Evolutionary conservation across 2,888 invertebrate species (phyloP), one percentile per base, ranked within the genome.

Genomic region (Caenorhabditis doughertyi): DNA sequence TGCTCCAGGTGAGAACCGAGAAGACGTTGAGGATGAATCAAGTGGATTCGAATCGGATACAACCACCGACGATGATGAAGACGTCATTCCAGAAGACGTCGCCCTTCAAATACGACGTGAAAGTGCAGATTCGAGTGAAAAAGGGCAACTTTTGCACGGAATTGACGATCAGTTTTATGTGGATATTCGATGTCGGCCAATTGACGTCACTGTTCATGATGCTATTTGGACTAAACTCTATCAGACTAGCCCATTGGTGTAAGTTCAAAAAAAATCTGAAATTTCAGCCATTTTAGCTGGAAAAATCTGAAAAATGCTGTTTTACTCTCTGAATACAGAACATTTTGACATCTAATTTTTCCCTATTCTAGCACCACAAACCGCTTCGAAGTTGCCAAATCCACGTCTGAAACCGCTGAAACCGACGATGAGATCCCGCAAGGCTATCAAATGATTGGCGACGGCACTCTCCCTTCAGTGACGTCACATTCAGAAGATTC

Each of bases 81-180:
- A n/a, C n/a, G n/a, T n/a, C n/a, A n/a, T n/a, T n/a, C 29, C 35
- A 2, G 49, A 16, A n/a, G n/a, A 29, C 1, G 68, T 11, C 9
- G 29, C 51, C 11, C 55, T 39, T 2, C 18, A 21, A 44, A 13
- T 25, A 7, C 67, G 68, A 23, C 16, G 51, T 13, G 49, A 44
- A 29, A 73, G 72, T 49, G 80, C 74, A 21, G 80, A 73, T 27
- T 39, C 55, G 13, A 73, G 74, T 53, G 80, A 81, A 29, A 64
- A 70, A 16, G 80, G 80, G 47, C 80, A 81, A n/a, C 47, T 81
- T 44, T 29, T 81, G 62, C 70, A 81, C 47, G 73, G 74, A 23
- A 1, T 67, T 16, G 80, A 51, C 9, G 58, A 72, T 21, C 11
- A 65, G 8, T 67, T 76, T 11, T 74, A 56, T 32, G 56, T 74